Base-by-base conservation (phyloP, 2,888 invertebrate species). In the Lymantria monacha region DNA sequence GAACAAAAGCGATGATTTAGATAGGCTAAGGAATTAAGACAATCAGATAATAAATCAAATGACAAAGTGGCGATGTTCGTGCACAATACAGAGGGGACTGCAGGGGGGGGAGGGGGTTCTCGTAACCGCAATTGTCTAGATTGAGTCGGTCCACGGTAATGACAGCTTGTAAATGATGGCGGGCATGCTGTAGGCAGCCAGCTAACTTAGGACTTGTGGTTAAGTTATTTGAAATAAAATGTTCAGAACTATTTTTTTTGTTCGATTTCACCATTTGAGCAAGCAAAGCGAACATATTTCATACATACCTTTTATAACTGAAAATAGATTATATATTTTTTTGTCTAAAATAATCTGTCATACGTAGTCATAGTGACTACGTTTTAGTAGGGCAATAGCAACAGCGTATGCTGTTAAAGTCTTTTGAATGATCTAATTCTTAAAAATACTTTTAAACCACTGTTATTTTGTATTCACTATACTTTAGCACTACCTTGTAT, bases 141-240 rank as follows among this genome's bases (percentile, higher is more conserved):
- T 64, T 59, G 62, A 65, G 61, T 67, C 49, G 33, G 55, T 42
- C 47, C 46, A 43, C 30, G 50, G 54, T 65, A 65, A 68, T 65
- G 65, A 59, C 68, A 67, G 65, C 41, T 45, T 37, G 44, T 65
- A 62, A 65, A 33, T 68, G 65, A 67, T 68, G 48, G 49, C 53
- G 3, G 41, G 37, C 14, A 22, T 10, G 22, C 22, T 33, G 15
- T 22, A 33, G 37, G 30, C 43, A 12, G 40, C 22, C 43, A 46
- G 46, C 36, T 44, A 30, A 13, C 44, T 42, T 22, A 13, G 36
- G 15, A 44, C 38, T 33, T 52, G 48, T 31, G 52, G 48, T 52
- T 37, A 51, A 31, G 22, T 31, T 45, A 42, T 48, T 49, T 45
- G 37, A 42, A 48, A 51, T 47, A 3, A 38, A 38, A 38, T 38